phyloP scores from a whole-genome alignment of 2,888 invertebrate genomes.

The Hetaerina titia region DNA sequence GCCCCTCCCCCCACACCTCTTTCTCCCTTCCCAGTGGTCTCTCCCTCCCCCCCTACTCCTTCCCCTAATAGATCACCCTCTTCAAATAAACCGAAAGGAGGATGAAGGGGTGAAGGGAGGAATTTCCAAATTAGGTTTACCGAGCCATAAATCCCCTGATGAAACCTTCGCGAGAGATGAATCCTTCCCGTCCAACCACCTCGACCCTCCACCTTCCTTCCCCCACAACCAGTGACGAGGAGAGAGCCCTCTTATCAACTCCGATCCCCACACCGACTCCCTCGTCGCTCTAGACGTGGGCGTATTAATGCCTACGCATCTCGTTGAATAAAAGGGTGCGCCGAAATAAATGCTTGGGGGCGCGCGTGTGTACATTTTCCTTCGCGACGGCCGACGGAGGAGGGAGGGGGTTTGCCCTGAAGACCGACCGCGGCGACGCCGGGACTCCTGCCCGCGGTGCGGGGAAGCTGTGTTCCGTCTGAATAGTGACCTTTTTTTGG shows the following conservation, averaged over 20 bases:
- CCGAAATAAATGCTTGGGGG: too few relatives aligned
- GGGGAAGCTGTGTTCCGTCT: too few relatives aligned
- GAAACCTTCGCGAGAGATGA: conserved; percentile 12
- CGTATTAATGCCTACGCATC: too few relatives aligned
- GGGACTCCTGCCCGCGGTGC: too few relatives aligned
- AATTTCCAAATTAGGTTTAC: conserved; percentile 52
- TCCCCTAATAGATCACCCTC: conserved; percentile 14
- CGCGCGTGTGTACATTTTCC: too few relatives aligned
- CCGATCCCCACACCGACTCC: too few relatives aligned
- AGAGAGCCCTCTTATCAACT: not conserved
- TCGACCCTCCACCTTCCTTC: not conserved
- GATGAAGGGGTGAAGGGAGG: not conserved
- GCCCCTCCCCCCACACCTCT: not conserved
- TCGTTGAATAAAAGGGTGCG: too few relatives aligned
- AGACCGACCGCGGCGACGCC: too few relatives aligned
- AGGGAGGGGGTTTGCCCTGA: too few relatives aligned
- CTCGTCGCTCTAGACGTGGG: too few relatives aligned
- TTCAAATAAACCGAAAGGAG: conserved; percentile 36
- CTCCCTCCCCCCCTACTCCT: not conserved
- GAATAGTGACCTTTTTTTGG: too few relatives aligned
- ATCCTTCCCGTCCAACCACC: not conserved
- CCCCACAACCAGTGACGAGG: not conserved
- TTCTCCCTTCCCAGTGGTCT: not conserved
- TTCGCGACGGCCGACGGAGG: too few relatives aligned
- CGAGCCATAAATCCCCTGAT: conserved; percentile 45